Evolutionary conservation across 2,113 vertebrate species (phyloP).

Genomic region (Poicephalus gulielmi): DNA sequence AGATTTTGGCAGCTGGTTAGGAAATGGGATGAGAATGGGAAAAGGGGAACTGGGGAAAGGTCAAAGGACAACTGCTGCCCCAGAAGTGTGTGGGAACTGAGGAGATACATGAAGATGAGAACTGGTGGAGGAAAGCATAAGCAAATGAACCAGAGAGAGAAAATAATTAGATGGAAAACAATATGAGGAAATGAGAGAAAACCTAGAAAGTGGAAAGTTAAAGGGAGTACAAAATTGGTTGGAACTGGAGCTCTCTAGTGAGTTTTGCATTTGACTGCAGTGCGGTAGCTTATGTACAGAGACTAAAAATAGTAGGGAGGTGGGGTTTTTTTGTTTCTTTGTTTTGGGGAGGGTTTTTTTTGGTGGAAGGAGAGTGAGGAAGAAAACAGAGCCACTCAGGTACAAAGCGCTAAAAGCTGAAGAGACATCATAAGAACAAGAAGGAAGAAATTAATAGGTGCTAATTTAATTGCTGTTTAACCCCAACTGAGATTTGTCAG

Average conservation of each 20-base stretch:
- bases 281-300: not conserved
- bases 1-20: not conserved
- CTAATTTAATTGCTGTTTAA: not conserved
- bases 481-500: not conserved
- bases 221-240: not conserved
- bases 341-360: not conserved
- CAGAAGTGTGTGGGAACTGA: not conserved
- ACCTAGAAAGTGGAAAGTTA: not conserved
- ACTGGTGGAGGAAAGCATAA: not conserved
- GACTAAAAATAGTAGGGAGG: not conserved
- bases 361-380: not conserved
- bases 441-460: not conserved
- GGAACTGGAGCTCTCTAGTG: not conserved
- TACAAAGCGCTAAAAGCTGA: not conserved
- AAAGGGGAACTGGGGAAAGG: not conserved
- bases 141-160: not conserved
- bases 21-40: slow-evolving; percentile 4
- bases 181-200: slow-evolving; percentile 19
- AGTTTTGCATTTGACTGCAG: not conserved
- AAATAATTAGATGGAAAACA: not conserved
- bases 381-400: not conserved
- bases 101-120: not conserved
- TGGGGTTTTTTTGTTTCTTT: not conserved
- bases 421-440: not conserved
- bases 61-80: not conserved